These are phyloP conservation scores for Amiota minor DNA, from an alignment of 2,888 invertebrate species.

Conservation along the genomic window DNA sequence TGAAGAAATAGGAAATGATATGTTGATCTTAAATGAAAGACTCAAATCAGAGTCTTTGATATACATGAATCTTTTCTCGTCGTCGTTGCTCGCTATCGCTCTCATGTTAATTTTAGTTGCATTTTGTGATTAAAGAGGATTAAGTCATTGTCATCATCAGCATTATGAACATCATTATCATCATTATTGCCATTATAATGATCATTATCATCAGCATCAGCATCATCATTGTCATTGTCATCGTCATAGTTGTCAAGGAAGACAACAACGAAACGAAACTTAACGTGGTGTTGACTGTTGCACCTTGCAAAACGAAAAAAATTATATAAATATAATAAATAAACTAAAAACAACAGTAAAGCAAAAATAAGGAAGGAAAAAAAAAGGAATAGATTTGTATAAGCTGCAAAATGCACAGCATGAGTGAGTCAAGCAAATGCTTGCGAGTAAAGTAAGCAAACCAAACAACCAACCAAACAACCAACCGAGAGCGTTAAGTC, in stretches of 20 bases:
- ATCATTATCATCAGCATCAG: conserved; percentile 42
- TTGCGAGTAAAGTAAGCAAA: background rate
- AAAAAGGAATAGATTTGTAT: conserved; percentile 29
- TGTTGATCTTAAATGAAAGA: too few relatives aligned
- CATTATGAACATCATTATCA: conserved; percentile 40
- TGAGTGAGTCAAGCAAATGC: too few relatives aligned
- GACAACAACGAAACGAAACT: conserved; percentile 46
- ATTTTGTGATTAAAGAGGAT: conserved; percentile 8
- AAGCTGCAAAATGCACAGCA: conserved; percentile 16
- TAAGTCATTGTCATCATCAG: background rate
- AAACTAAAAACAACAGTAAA: conserved; percentile 29
- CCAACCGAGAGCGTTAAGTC: conserved; percentile 20
- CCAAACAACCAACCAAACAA: background rate
- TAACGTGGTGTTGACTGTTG: conserved; percentile 38
- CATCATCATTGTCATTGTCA: conserved; percentile 24
- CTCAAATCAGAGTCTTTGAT: too few relatives aligned
- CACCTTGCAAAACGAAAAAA: conserved; percentile 43
- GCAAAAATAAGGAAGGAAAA: conserved; percentile 17
- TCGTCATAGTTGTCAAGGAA: conserved; percentile 32
- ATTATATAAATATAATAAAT: background rate
- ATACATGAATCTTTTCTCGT: too few relatives aligned
- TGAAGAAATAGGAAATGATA: too few relatives aligned
- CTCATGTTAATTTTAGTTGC: too few relatives aligned
- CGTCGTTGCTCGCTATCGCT: background rate
- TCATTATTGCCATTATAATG: conserved; percentile 45